Evolutionary conservation across 2,888 invertebrate genomes (phyloP).

Genomic region (Stenchaetothrips biformis): DNA sequence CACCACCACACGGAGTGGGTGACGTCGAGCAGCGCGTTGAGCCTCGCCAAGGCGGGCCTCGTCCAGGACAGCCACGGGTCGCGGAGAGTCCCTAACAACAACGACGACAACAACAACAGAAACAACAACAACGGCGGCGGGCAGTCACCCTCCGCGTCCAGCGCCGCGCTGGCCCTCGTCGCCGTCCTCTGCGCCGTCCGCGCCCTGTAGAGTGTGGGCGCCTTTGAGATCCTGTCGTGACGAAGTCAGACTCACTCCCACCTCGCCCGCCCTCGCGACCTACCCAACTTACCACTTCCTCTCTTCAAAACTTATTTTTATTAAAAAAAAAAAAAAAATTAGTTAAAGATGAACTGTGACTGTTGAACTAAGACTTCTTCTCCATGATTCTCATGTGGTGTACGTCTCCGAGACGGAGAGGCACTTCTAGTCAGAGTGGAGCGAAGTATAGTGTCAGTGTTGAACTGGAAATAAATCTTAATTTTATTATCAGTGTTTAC

Average conservation of each 20-base stretch:
- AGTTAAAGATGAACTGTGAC: no score
- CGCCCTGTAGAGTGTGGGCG: neutral
- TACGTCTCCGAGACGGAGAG: neutral
- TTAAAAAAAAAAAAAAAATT: no score
- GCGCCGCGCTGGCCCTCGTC: neutral
- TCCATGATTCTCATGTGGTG: neutral
- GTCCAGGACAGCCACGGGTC: neutral
- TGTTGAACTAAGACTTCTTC: no score
- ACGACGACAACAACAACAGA: no score
- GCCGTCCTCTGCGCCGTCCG: neutral
- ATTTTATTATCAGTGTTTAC: neutral
- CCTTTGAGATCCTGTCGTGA: no score
- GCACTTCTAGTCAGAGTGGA: conserved; percentile 4
- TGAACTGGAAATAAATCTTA: neutral
- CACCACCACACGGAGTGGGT: conserved; percentile 1
- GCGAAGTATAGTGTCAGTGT: neutral
- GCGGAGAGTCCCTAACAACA: neutral
- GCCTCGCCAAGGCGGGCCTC: neutral
- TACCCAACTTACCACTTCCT: no score
- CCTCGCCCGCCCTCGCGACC: no score
- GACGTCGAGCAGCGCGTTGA: neutral
- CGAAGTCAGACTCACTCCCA: no score
- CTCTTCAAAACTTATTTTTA: no score
- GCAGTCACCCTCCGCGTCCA: neutral
- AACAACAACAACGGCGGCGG: neutral